Conservation (phyloP, 1,140 invertebrate genomes). For the Pogonomyrmex barbatus region DNA sequence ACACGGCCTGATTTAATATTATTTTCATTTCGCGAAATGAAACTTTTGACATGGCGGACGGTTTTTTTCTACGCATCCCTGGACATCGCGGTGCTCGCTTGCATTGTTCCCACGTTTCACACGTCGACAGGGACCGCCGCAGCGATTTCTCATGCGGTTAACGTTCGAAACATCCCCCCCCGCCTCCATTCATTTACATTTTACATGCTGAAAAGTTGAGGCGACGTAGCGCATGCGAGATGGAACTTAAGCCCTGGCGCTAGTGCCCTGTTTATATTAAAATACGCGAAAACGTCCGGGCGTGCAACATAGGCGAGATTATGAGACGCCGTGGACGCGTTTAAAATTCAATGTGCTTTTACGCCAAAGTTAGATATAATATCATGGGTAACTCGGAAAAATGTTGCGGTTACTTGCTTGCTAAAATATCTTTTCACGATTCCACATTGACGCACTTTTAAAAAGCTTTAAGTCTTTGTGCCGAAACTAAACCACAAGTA, state of each 20-base stretch:
- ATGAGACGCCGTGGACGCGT: slow-evolving; percentile 45
- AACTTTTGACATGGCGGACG: slow-evolving; percentile 60
- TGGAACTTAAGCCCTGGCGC: slow-evolving; percentile 54
- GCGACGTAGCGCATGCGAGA: slow-evolving; percentile 58
- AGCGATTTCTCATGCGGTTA: slow-evolving; percentile 42
- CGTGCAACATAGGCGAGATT: slow-evolving; percentile 39
- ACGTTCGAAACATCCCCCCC: slow-evolving; percentile 27
- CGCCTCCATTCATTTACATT: slow-evolving; percentile 53
- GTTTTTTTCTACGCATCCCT: slow-evolving; percentile 42
- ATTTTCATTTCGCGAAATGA: slow-evolving; percentile 76
- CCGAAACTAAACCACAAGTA: not conserved
- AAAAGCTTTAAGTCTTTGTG: not conserved
- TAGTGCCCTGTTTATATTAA: slow-evolving; percentile 60
- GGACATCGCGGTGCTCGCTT: not conserved
- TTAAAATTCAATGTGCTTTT: slow-evolving; percentile 62
- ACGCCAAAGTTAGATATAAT: slow-evolving; percentile 37
- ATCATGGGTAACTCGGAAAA: slow-evolving; percentile 12
- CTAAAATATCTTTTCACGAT: slow-evolving; percentile 14
- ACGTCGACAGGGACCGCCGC: slow-evolving; percentile 8
- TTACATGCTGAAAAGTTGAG: slow-evolving; percentile 47
- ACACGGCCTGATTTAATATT: slow-evolving; percentile 72
- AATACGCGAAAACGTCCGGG: slow-evolving; percentile 60
- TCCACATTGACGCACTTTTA: not conserved
- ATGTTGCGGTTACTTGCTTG: slow-evolving; percentile 17
- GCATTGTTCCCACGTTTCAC: slow-evolving; percentile 58